Conservation (phyloP, 2,888 invertebrate genomes). For the Latheticus oryzae region DNA sequence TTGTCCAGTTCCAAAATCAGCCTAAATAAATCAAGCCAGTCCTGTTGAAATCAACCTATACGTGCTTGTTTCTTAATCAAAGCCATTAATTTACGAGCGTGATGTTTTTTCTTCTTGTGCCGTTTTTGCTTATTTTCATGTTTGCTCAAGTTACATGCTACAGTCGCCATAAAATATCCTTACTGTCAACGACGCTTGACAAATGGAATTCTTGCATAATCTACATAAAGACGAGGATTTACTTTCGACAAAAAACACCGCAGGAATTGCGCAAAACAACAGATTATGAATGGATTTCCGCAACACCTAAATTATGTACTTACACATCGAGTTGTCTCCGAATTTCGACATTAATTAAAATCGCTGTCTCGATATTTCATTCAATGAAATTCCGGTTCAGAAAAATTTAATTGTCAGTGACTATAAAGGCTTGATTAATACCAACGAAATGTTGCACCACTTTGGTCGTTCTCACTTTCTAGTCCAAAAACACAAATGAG, state of each 20-base stretch:
- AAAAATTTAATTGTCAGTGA: no score
- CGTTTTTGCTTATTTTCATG: conserved; percentile 48
- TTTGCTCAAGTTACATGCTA: conserved; percentile 48
- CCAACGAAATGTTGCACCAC: no score
- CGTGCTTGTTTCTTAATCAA: conserved; percentile 49
- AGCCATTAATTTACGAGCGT: conserved; percentile 48
- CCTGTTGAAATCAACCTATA: conserved; percentile 25
- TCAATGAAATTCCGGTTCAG: no score
- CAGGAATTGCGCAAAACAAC: conserved; percentile 21
- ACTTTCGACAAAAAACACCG: conserved; percentile 28
- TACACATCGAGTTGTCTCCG: conserved; percentile 29
- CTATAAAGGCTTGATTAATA: no score
- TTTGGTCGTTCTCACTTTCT: conserved; percentile 1
- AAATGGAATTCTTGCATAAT: conserved; percentile 50
- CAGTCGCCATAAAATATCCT: conserved; percentile 49
- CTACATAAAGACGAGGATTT: conserved; percentile 37
- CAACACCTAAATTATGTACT: conserved; percentile 31
- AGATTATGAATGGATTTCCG: conserved; percentile 26
- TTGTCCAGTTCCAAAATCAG: no score
- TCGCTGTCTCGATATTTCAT: no score
- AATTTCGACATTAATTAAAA: conserved; percentile 30
- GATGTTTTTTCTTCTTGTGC: conserved; percentile 42
- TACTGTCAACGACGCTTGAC: conserved; percentile 48
- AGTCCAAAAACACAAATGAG: no score
- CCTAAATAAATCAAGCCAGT: conserved; percentile 17